Base-by-base conservation (phyloP, 1,140 invertebrate species). In the Helicoverpa zea region DNA sequence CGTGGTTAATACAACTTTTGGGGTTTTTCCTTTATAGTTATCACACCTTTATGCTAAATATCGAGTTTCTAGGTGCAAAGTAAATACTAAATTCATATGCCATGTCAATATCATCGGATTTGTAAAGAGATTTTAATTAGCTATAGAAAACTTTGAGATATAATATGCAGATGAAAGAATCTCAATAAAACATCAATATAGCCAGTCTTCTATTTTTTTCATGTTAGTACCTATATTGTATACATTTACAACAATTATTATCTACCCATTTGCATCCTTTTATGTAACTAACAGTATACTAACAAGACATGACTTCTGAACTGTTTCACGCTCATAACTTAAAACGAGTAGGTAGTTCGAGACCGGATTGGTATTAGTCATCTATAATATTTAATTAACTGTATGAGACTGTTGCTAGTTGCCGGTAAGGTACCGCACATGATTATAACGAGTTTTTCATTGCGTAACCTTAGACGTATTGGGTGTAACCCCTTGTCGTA, bases 371-470 rank as follows among this genome's bases (percentile, higher is more conserved):
- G 16, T 18, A 18, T 59, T 18, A 61, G 58, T 61, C 58, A 61
- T 61, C 18, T 61, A 23, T 61, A 4, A 47, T 47, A 68, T 68
- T 68, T 23, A 68, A 68, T 68, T 68, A 68, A 16, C 16, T 68
- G 16, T 43, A 68, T 5, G 64, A 49, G 51, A 49, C 64, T 43
- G 64, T 68, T 68, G 43, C 64, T 18, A 49, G 18, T 61, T 61
- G 23, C 58, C 16, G 16, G 43, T 13, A n/a, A 47, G 16, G 49
- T 11, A 10, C 16, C 2, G 16, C 14, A 49, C 43, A 68, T 47
- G 64, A 4, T 49, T 16, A 49, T 49, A 49, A 68, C 64, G 47
- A 49, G 64, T 68, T 68, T 43, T 23, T 68, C 11, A 13, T 68
- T 68, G 64, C 64, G 64, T 68, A 68, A 68, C 43, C 10, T 5